Percentiles rank a stretch among this genome's conserved stretches.
Evolutionary conservation across 1,140 invertebrate species (phyloP).

Genomic region (Tetragonula clypearis): DNA sequence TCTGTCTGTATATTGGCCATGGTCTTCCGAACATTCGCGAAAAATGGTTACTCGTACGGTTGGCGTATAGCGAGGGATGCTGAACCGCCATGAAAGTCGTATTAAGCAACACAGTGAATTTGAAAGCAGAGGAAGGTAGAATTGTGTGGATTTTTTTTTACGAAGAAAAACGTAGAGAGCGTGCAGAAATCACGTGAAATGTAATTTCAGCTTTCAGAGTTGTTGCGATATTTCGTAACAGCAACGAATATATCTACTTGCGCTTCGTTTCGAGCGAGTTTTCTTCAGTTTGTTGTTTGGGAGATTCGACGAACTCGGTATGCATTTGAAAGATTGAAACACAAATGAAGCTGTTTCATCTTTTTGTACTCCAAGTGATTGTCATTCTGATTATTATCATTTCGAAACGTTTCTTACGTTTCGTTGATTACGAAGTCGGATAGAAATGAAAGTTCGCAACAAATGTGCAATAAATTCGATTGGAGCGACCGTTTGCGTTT

Average conservation of each 20-base stretch:
- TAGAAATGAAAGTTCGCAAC: neutral
- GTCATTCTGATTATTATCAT: too few relatives aligned
- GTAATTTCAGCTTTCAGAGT: too few relatives aligned
- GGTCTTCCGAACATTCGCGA: neutral
- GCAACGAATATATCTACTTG: too few relatives aligned
- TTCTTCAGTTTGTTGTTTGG: too few relatives aligned
- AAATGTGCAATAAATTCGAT: neutral
- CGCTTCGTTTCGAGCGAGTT: too few relatives aligned
- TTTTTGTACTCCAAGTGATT: too few relatives aligned
- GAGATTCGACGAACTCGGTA: neutral
- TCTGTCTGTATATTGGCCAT: neutral
- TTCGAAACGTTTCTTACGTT: neutral
- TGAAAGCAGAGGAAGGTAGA: neutral
- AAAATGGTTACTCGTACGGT: too few relatives aligned
- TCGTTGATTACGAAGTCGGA: neutral
- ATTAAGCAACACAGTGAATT: neutral
- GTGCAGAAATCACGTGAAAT: too few relatives aligned
- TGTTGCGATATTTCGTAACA: too few relatives aligned
- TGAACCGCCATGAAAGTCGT: neutral
- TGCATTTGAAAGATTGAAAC: neutral
- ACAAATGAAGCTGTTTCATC: neutral
- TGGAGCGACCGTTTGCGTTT: neutral
- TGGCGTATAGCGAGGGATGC: too few relatives aligned
- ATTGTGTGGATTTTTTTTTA: too few relatives aligned
- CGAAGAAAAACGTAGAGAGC: too few relatives aligned